Evolutionary conservation across 2,113 vertebrate species (phyloP).

Genomic region (Lophotis ruficrista): DNA sequence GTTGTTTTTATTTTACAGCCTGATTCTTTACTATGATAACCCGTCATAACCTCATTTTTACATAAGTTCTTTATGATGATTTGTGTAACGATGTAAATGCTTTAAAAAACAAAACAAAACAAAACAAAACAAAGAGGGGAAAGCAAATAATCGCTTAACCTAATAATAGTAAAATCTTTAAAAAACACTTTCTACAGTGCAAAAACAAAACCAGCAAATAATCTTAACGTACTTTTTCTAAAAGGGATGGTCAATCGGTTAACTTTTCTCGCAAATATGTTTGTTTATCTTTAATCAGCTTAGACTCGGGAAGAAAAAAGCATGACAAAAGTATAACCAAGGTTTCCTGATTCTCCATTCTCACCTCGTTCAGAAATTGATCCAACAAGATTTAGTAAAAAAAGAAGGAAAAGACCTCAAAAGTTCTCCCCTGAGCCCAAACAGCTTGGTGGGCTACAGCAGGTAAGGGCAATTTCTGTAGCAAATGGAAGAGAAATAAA

Average conservation of each 20-base stretch:
- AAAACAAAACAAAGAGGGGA: not conserved
- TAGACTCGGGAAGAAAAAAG: not conserved
- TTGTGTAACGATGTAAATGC: slow-evolving; percentile 18
- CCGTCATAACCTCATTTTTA: slow-evolving; percentile 20
- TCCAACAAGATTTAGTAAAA: not conserved
- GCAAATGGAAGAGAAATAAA: not conserved
- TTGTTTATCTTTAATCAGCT: not conserved
- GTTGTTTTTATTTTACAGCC: not conserved
- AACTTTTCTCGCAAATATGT: slow-evolving; percentile 3
- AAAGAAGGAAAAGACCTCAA: not conserved
- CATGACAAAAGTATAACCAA: not conserved
- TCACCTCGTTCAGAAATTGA: not conserved
- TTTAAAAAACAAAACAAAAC: not conserved
- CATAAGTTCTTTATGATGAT: slow-evolving; percentile 4
- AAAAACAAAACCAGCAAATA: slow-evolving; percentile 56
- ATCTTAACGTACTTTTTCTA: slow-evolving; percentile 29
- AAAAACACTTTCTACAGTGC: not conserved
- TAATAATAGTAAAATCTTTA: slow-evolving; percentile 47
- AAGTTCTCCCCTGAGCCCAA: not conserved
- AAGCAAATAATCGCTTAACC: slow-evolving; percentile 12
- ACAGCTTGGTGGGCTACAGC: not conserved
- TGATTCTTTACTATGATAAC: not conserved
- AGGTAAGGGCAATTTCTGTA: not conserved
- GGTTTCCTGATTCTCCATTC: not conserved
- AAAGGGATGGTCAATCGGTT: not conserved